Base-by-base conservation (phyloP, 2,888 invertebrate genomes). In the Ormyrus thymus region DNA sequence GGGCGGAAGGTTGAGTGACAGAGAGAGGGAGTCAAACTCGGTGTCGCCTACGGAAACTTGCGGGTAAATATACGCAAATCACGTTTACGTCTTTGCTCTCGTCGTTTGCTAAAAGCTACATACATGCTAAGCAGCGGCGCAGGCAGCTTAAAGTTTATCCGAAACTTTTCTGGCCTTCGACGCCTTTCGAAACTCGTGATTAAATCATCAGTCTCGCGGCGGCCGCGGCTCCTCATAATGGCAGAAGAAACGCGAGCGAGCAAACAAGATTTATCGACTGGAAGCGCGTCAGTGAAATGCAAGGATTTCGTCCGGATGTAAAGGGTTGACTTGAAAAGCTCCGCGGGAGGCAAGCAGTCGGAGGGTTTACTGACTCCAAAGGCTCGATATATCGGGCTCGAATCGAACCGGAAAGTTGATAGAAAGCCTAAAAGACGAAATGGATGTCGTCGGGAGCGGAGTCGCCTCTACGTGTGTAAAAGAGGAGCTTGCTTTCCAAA, bases 1-100 rank as follows among this genome's bases (percentile, higher is more conserved):
- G 29, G 29, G 29, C 29, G 29, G 29, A 29, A 1, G 29, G 29
- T 29, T 29, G 29, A 1, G 29, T 1, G 29, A 29, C 1, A 29
- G 29, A 29, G 29, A 29, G 29, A 29, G 29, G 2, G 29, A 29
- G 29, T 29, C 48, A 50, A 75, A 70, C 51, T 56, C 61, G 66
- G 79, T 81, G 83, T 82, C 80, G 73, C 55, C 58, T 73, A 65
- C 70, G 66, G 81, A 81, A 84, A 80, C 81, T 79, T 45, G 69
- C 78, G 69, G 56, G 68, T 77, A 78, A 81, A 80, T 58, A 62
- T 43, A 69, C 59, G 56, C 72, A 68, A 80, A 80, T 76, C 72
- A 64, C 68, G 72, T 76, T 76, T 76, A 46, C 73, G 64, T 69
- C 68, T 76, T 51, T 71, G n/a, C 64, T n/a, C 55, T 50, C 65